These are phyloP conservation scores for Psittacara wagleri DNA, from an alignment of 2,113 vertebrate genomes.

Conservation along the genomic window DNA sequence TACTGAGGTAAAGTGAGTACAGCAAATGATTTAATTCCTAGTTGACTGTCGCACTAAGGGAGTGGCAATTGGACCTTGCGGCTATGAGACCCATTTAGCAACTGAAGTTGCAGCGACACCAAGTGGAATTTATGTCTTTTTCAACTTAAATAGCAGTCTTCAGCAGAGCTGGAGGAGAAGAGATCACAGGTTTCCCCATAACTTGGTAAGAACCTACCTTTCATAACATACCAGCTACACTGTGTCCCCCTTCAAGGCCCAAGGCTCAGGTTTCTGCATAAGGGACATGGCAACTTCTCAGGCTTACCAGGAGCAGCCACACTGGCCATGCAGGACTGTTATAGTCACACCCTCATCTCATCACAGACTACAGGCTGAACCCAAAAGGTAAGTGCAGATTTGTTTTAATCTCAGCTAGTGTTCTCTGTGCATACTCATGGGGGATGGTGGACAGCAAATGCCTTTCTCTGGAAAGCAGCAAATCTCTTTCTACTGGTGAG, in stretches of 20 bases:
- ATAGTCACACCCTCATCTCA: neutral
- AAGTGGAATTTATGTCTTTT: neutral
- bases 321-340: neutral
- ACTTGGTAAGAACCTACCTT: neutral
- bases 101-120: rapidly evolving
- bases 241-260: neutral
- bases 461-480: neutral
- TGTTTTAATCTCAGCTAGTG: neutral
- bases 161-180: neutral
- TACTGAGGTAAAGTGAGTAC: neutral
- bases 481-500: neutral
- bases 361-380: neutral
- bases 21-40: neutral
- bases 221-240: neutral
- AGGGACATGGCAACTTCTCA: neutral
- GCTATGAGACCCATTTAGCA: neutral
- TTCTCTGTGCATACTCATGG: neutral
- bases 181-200: neutral
- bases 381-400: neutral
- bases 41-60: neutral
- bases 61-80: neutral
- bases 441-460: neutral
- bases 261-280: neutral
- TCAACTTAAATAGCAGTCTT: neutral
- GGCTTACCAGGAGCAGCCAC: neutral